A percentile compares a stretch with the other conserved stretches of the same genome.
phyloP scores from a whole-genome alignment of 2,888 invertebrate genomes.

The Melanchra persicariae region DNA sequence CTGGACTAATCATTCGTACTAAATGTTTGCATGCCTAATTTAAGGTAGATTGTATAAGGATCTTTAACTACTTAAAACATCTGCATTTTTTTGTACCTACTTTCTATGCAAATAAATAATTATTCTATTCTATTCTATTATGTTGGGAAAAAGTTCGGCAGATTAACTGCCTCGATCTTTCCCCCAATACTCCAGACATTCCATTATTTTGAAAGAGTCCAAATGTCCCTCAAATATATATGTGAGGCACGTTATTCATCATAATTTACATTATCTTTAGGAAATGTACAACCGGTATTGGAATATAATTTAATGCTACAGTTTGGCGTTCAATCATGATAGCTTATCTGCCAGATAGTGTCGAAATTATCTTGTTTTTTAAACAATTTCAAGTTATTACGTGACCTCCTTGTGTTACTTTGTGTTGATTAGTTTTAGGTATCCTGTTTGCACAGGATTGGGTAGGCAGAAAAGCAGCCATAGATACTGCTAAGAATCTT shows the following conservation, averaged over 20 bases:
- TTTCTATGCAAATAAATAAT: no score
- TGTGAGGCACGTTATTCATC: not conserved
- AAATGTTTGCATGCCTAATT: no score
- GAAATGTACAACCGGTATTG: conserved; percentile 33
- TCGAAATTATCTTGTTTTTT: conserved; percentile 66
- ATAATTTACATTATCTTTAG: conserved; percentile 26
- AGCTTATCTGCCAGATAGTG: conserved; percentile 58
- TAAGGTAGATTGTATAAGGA: no score
- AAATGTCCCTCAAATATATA: conserved; percentile 8
- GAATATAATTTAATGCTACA: conserved; percentile 43
- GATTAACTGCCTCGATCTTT: not conserved
- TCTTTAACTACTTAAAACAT: no score
- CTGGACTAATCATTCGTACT: no score
- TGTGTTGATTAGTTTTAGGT: conserved; percentile 43
- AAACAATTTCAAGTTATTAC: conserved; percentile 63
- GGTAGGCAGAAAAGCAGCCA: conserved; percentile 3
- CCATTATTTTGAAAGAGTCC: conserved; percentile 4
- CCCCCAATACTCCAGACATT: not conserved
- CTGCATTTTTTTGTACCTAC: no score
- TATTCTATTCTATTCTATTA: no score
- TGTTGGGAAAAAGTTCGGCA: no score
- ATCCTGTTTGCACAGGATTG: not conserved
- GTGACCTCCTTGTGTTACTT: conserved; percentile 62
- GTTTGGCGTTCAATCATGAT: conserved; percentile 61
- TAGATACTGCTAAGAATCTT: not conserved